Conservation (phyloP, 2,797 vertebrate species). For the Pangasius mekongensis region DNA sequence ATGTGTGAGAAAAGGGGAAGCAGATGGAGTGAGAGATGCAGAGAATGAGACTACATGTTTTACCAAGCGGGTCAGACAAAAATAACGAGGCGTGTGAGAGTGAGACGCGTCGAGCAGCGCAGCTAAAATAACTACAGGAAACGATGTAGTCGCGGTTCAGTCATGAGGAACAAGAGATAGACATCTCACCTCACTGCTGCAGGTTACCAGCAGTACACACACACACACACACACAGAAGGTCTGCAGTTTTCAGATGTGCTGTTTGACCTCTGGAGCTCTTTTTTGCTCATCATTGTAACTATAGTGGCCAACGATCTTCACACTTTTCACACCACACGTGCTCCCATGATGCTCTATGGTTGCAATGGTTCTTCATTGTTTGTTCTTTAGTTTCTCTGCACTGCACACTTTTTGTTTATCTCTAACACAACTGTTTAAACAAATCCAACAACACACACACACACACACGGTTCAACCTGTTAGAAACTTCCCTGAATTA, state of each 20-base stretch:
- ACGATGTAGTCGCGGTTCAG: slow-evolving; percentile 53
- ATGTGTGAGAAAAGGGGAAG: slow-evolving; percentile 4
- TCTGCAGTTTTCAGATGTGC: background rate
- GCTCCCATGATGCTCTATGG: background rate
- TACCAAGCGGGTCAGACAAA: slow-evolving; percentile 63
- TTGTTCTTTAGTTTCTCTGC: background rate
- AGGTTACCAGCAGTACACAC: background rate
- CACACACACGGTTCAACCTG: background rate
- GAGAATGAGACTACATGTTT: slow-evolving; percentile 18
- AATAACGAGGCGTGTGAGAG: slow-evolving; percentile 75
- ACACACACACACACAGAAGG: background rate
- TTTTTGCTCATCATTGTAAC: background rate
- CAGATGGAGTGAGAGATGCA: background rate
- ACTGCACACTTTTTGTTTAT: background rate
- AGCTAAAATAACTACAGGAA: slow-evolving; percentile 61
- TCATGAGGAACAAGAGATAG: slow-evolving; percentile 40
- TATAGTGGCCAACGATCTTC: background rate
- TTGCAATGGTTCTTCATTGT: background rate
- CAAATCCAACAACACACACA: background rate
- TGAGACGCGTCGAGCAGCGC: slow-evolving; percentile 54
- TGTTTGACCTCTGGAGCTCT: background rate
- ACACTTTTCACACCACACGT: background rate
- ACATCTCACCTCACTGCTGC: background rate
- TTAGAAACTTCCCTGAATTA: background rate
- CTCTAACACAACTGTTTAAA: background rate